These are phyloP conservation scores for Siniperca chuatsi DNA, from an alignment of 2,113 vertebrate species.

Conservation along the genomic window DNA sequence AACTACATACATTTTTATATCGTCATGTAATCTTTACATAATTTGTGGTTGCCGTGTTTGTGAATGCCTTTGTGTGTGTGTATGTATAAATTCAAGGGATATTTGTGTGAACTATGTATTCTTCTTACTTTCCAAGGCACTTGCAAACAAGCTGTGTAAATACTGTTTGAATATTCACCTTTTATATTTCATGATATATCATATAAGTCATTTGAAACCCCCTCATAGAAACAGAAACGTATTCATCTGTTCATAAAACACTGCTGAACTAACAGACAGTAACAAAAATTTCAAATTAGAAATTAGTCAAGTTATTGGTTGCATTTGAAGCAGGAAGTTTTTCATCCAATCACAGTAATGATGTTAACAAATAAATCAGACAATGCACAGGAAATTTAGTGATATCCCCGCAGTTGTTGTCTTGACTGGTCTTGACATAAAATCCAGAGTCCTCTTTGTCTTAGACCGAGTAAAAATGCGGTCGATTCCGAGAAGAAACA, in stretches of 20 bases:
- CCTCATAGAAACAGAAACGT: neutral
- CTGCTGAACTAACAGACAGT: too few relatives aligned
- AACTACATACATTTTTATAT: constrained; percentile 21
- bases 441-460: too few relatives aligned
- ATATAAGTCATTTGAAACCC: neutral
- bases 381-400: too few relatives aligned
- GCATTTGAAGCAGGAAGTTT: too few relatives aligned
- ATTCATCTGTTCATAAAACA: neutral
- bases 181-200: neutral
- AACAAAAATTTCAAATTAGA: too few relatives aligned
- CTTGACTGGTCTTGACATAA: too few relatives aligned
- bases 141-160: constrained; percentile 10
- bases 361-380: too few relatives aligned
- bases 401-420: too few relatives aligned
- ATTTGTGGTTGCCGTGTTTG: neutral
- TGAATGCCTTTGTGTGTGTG: neutral
- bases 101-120: constrained; percentile 4
- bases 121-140: constrained; percentile 8
- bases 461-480: too few relatives aligned
- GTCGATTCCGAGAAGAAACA: too few relatives aligned
- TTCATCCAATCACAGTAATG: too few relatives aligned
- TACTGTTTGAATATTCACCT: neutral
- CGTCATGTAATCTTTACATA: neutral
- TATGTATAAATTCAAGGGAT: constrained; percentile 1
- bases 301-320: too few relatives aligned